These are phyloP conservation scores for Euwallacea similis DNA, from an alignment of 1,140 invertebrate genomes.

Conservation along the genomic window DNA sequence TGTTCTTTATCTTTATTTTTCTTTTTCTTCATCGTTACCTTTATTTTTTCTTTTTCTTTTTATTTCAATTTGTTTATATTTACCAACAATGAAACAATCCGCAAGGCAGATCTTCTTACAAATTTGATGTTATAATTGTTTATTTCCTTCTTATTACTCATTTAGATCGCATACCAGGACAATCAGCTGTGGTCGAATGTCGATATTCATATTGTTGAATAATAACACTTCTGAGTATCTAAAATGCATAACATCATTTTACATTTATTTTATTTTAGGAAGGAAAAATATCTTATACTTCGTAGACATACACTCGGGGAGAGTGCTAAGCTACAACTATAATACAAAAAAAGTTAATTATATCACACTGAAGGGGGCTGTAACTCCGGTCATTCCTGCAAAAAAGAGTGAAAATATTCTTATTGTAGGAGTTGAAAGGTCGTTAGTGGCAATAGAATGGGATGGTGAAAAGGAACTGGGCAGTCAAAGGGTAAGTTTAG, in stretches of 20 bases:
- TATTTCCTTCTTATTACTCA: too few relatives aligned
- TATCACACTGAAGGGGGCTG: constrained; percentile 54
- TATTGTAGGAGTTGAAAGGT: constrained; percentile 64
- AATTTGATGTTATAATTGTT: too few relatives aligned
- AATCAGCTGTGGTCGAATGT: too few relatives aligned
- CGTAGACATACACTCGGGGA: constrained; percentile 65
- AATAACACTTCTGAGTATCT: too few relatives aligned
- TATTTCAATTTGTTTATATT: too few relatives aligned
- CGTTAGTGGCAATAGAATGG: constrained; percentile 70
- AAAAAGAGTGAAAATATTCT: constrained; percentile 63
- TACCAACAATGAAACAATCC: not conserved
- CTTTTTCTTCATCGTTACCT: too few relatives aligned
- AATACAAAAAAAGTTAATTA: constrained; percentile 56
- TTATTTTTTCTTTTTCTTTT: too few relatives aligned
- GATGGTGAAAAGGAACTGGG: constrained; percentile 59
- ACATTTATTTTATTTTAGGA: constrained; percentile 13
- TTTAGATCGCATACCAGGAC: not conserved
- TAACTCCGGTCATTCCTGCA: constrained; percentile 68
- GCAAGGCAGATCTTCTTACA: too few relatives aligned
- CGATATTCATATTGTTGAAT: too few relatives aligned
- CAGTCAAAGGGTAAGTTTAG: constrained; percentile 47
- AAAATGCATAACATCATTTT: not conserved
- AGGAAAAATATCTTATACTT: constrained; percentile 64
- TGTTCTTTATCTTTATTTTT: too few relatives aligned
- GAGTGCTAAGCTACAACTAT: constrained; percentile 62